phyloP scores from a whole-genome alignment of 2,797 vertebrate species.

The Benthosema pterotum region DNA sequence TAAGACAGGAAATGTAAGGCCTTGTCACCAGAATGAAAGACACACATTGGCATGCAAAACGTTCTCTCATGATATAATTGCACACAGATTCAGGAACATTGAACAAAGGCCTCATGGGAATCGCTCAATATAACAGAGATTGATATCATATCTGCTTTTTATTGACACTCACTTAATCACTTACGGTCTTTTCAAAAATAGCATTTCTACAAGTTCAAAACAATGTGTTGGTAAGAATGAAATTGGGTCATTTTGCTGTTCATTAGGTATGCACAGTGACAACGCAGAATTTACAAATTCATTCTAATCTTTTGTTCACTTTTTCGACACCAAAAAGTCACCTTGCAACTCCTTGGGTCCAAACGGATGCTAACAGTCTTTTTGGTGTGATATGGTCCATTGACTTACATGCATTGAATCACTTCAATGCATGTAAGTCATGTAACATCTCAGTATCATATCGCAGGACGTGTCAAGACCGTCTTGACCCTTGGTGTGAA shows the following conservation, averaged over 20 bases:
- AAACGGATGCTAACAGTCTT: too few species aligned
- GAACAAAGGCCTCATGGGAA: slow-evolving; percentile 29
- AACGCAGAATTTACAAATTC: too few species aligned
- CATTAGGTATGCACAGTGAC: neutral
- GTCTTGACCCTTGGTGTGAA: too few species aligned
- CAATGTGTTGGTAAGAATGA: neutral
- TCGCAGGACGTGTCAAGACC: too few species aligned
- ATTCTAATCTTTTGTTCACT: too few species aligned
- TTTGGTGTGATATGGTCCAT: too few species aligned
- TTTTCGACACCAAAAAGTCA: too few species aligned
- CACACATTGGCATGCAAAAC: slow-evolving; percentile 45
- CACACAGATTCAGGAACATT: slow-evolving; percentile 48
- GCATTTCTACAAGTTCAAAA: neutral
- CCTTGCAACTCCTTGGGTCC: too few species aligned
- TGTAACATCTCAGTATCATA: too few species aligned
- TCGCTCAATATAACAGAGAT: slow-evolving; percentile 20
- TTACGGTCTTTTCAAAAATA: slow-evolving; percentile 29
- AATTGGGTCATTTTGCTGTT: neutral
- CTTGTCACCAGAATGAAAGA: slow-evolving; percentile 49
- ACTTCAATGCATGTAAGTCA: too few species aligned
- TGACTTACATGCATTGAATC: too few species aligned
- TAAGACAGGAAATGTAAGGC: slow-evolving; percentile 45
- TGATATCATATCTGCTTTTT: slow-evolving; percentile 41
- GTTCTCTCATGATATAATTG: slow-evolving; percentile 54
- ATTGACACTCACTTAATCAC: slow-evolving; percentile 42